Percentiles rank a stretch among this genome's conserved stretches.
Evolutionary conservation across 2,113 vertebrate genomes (phyloP).

Genomic region (Alethe castanea): DNA sequence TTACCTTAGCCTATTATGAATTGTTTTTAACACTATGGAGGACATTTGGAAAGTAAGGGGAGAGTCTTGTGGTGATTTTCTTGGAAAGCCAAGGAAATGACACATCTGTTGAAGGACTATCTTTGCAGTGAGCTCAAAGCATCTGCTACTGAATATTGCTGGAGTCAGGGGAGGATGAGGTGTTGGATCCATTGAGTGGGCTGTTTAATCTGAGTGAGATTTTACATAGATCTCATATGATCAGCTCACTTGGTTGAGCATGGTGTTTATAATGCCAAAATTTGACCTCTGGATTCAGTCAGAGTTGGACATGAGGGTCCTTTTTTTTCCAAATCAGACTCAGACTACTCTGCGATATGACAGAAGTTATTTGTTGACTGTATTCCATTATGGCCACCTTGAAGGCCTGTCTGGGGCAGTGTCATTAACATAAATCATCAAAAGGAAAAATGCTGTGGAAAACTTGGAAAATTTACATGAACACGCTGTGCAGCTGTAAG

Average conservation of each 20-base stretch:
- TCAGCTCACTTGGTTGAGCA: background rate
- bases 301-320: background rate
- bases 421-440: background rate
- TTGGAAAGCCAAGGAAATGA: background rate
- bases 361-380: background rate
- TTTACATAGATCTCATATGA: background rate
- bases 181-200: background rate
- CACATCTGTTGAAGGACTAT: background rate
- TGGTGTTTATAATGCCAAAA: background rate
- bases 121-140: background rate
- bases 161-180: background rate
- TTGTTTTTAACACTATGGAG: background rate
- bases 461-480: background rate
- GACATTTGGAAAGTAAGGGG: background rate
- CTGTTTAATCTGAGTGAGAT: background rate
- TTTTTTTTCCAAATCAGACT: background rate
- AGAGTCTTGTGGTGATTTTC: background rate
- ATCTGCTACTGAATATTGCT: background rate
- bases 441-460: background rate
- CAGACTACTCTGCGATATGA: background rate
- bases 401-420: background rate
- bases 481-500: background rate
- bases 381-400: background rate
- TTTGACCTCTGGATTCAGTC: background rate
- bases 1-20: background rate